phyloP scores from a whole-genome alignment of 2,888 invertebrate genomes.

The Acronicta leporina region DNA sequence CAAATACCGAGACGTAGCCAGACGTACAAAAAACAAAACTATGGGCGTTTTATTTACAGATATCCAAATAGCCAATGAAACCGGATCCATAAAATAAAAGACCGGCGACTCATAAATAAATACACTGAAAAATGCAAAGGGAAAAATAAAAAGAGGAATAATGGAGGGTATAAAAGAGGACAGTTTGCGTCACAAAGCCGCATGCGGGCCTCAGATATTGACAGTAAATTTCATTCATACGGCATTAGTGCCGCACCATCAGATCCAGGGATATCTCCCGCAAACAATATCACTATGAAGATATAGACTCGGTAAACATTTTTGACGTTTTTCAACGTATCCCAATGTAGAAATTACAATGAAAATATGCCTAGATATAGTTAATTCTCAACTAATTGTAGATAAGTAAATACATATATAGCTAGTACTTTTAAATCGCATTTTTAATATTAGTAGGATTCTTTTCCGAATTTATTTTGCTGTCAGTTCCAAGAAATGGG shows the following conservation, averaged over 20 bases:
- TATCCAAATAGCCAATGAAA: conserved; percentile 60
- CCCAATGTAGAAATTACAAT: too few relatives aligned
- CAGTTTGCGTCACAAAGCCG: conserved; percentile 88
- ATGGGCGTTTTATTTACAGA: conserved; percentile 38
- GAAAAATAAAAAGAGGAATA: conserved; percentile 79
- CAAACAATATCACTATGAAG: conserved; percentile 62
- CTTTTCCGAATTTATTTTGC: too few relatives aligned
- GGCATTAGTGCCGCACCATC: conserved; percentile 89
- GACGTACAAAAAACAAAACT: conserved; percentile 30
- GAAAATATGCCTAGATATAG: too few relatives aligned
- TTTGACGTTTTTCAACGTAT: too few relatives aligned
- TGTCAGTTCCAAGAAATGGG: too few relatives aligned
- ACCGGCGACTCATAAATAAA: conserved; percentile 72
- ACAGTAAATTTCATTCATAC: conserved; percentile 90
- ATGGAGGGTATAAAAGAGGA: conserved; percentile 85
- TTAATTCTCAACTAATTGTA: too few relatives aligned
- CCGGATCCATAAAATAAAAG: conserved; percentile 67
- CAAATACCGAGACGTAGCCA: conserved; percentile 12
- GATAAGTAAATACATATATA: too few relatives aligned
- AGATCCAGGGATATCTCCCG: conserved; percentile 81
- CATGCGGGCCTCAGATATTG: conserved; percentile 89
- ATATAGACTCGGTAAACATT: conserved; percentile 46
- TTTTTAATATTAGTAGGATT: too few relatives aligned
- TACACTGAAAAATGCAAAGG: conserved; percentile 79
- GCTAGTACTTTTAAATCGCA: too few relatives aligned